Conservation (phyloP, 2,113 vertebrate genomes). For the Microcebus lehilahytsara region DNA sequence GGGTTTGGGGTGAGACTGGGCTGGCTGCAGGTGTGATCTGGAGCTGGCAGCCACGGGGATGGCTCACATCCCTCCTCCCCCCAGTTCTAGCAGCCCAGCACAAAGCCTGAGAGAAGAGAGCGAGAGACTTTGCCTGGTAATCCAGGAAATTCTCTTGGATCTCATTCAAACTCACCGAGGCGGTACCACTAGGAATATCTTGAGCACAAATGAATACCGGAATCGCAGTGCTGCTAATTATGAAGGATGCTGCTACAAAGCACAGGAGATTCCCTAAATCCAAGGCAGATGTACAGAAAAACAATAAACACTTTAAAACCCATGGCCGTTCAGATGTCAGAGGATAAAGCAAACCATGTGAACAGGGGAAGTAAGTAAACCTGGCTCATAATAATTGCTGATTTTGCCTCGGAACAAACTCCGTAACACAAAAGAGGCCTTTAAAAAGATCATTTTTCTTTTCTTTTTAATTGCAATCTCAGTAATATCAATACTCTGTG, state of each 20-base stretch:
- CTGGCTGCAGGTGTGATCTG: too few species aligned
- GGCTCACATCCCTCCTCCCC: too few species aligned
- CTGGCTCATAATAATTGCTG: neutral
- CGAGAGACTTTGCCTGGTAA: too few species aligned
- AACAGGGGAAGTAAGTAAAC: neutral
- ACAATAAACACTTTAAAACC: neutral
- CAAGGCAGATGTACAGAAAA: neutral
- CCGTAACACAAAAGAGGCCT: neutral
- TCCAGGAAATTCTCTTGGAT: too few species aligned
- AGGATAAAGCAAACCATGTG: neutral
- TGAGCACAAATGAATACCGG: neutral
- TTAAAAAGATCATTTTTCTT: neutral
- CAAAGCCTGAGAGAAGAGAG: too few species aligned
- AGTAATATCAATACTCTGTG: slow-evolving; percentile 1
- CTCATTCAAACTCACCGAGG: too few species aligned
- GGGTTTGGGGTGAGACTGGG: too few species aligned
- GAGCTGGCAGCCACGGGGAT: too few species aligned
- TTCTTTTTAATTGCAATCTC: slow-evolving; percentile 19
- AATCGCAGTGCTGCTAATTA: neutral
- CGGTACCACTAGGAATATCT: neutral
- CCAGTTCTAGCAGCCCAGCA: too few species aligned
- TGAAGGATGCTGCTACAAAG: neutral
- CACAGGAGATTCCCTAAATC: neutral
- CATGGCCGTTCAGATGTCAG: neutral
- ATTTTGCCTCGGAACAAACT: neutral